Evolutionary conservation across 1,140 invertebrate species (phyloP).

Genomic region (Stenopsyche tienmushanensis): DNA sequence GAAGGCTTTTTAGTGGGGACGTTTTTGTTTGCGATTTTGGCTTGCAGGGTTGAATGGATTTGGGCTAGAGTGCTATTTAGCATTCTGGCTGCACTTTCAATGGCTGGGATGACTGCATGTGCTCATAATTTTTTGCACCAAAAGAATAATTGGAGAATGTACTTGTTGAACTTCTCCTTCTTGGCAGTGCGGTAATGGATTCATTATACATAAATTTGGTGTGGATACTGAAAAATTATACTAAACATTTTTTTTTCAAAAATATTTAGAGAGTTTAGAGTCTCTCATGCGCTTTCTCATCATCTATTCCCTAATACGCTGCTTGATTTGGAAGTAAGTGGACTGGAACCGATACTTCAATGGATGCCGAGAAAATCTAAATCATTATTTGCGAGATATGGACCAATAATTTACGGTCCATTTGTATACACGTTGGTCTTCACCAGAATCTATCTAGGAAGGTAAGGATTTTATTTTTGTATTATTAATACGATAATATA

Average conservation of each 20-base stretch:
- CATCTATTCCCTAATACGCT: conserved; percentile 81
- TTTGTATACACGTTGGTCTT: not conserved
- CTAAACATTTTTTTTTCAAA: not conserved
- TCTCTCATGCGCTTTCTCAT: conserved; percentile 76
- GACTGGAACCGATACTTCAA: conserved; percentile 62
- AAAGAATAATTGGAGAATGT: conserved; percentile 79
- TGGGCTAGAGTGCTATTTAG: not conserved
- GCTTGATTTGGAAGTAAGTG: conserved; percentile 72
- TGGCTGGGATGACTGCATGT: conserved; percentile 60
- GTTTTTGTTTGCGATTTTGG: conserved; percentile 21
- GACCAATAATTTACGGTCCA: conserved; percentile 15
- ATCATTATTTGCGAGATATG: conserved; percentile 5
- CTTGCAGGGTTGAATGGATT: conserved; percentile 2
- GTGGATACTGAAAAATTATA: not conserved
- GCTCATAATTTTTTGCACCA: conserved; percentile 84
- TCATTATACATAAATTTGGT: not conserved
- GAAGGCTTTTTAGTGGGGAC: conserved; percentile 6
- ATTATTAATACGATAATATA: too few species aligned
- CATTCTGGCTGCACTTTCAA: conserved; percentile 44
- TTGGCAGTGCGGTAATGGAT: conserved; percentile 60
- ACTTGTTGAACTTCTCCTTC: conserved; percentile 71
- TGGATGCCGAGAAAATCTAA: conserved; percentile 27
- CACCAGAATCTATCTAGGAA: not conserved
- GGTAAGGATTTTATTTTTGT: not conserved
- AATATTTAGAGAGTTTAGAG: conserved; percentile 67